Base-by-base conservation (phyloP, 2,888 invertebrate species). In the Parnassius mnemosyne region DNA sequence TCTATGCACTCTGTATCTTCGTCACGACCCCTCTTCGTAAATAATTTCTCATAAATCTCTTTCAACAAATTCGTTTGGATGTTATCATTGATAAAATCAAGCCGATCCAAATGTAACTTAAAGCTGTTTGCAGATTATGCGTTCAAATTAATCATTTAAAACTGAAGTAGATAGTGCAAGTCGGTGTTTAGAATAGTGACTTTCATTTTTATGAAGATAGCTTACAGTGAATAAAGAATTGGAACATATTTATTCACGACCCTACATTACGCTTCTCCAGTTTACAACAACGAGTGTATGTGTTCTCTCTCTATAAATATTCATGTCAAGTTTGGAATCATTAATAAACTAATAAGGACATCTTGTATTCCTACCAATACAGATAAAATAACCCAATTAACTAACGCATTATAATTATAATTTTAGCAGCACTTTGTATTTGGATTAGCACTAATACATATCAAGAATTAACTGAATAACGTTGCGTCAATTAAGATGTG, bases 181-280 rank as follows among this genome's bases (percentile, higher is more conserved):
- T 53, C 43, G 49, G 43, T 61, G 57, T 57, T 34, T 60, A 55
- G 3, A 51, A 10, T 60, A 55, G 16, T 44, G 42, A 46, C 13
- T 58, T 44, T 58, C 55, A 54, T 42, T 65, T 25, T 53, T 60
- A 56, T 51, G 57, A 60, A 55, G 16, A 60, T 60, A 61, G 55
- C 53, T 66, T 61, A 53, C 57, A 67, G 84, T 88, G 87, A 84
- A 87, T 83, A 72, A 81, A 78, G 80, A 73, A 71, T 70, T 67
- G 69, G 67, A 83, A 87, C 87, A 69, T 81, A 79, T 84, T 78
- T 71, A 78, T 88, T 88, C 88, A 84, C 84, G 60, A 69, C 3
- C 34, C 34, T 34, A 55, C n/a, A 73, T 70, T 68, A 65, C 68
- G 71, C 69, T 69, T 68, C 67, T 63, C 67, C 13, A 13, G 11